These are phyloP conservation scores for Monoplex corrugatus DNA, from an alignment of 2,888 invertebrate genomes.

Conservation along the genomic window DNA sequence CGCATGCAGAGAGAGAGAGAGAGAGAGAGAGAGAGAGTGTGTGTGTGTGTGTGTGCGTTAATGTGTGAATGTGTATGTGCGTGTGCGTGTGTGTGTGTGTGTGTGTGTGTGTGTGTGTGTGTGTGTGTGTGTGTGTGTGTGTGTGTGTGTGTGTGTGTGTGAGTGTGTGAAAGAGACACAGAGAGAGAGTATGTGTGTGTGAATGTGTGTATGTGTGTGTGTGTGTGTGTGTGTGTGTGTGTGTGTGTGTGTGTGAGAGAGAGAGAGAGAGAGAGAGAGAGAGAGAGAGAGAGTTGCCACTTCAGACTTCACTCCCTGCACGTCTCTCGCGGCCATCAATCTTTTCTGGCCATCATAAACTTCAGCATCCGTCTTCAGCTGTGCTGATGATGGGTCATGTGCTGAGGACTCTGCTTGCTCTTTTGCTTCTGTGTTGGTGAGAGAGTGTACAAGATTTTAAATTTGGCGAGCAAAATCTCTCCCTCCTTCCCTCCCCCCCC, in stretches of 20 bases:
- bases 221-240: background rate
- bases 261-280: background rate
- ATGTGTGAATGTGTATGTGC: background rate
- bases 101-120: background rate
- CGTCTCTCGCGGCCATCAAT: background rate
- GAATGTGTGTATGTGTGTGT: background rate
- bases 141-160: background rate
- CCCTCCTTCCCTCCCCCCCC: no score
- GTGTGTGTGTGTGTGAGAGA: background rate
- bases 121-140: slow-evolving; percentile 1
- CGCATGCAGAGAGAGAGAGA: no score
- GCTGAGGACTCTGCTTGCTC: no score
- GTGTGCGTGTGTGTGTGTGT: background rate
- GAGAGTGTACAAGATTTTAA: no score
- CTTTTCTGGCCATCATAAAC: background rate
- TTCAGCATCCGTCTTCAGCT: no score
- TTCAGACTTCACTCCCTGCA: background rate
- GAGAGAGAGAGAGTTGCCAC: background rate
- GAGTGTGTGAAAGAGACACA: no score
- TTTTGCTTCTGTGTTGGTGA: no score
- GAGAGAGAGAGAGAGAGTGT: no score
- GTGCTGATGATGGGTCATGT: no score
- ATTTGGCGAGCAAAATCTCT: no score
- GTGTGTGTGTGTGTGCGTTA: slow-evolving; percentile 1
- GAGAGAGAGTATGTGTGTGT: no score